These are phyloP conservation scores for Notocelia uddmanniana DNA, from an alignment of 2,888 invertebrate genomes.

Conservation along the genomic window DNA sequence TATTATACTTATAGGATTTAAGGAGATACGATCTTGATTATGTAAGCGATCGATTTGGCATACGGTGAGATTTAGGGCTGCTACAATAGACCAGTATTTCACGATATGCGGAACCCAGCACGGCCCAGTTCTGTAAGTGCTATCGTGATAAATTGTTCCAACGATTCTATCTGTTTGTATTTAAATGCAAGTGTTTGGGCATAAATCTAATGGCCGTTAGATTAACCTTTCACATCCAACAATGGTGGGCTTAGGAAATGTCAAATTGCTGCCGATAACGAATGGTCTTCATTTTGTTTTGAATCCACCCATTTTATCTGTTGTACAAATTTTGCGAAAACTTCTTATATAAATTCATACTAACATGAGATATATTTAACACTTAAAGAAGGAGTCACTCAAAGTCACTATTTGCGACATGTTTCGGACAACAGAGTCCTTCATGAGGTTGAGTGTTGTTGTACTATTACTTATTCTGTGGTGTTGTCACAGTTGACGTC, in stretches of 20 bases:
- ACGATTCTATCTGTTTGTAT: constrained; percentile 53
- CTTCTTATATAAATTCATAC: no score
- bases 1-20: not conserved
- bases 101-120: constrained; percentile 63
- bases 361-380: no score
- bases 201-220: constrained; percentile 40
- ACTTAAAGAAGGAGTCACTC: no score
- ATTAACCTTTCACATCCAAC: constrained; percentile 46
- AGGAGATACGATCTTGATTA: constrained; percentile 26
- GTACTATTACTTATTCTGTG: no score
- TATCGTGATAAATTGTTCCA: constrained; percentile 59
- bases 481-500: no score
- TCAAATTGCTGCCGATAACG: constrained; percentile 28
- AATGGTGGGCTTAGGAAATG: constrained; percentile 29
- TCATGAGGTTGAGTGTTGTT: no score
- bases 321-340: not conserved
- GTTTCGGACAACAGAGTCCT: no score
- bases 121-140: constrained; percentile 59
- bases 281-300: not conserved
- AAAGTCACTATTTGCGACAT: no score
- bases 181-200: constrained; percentile 44
- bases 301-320: not conserved
- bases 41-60: constrained; percentile 57
- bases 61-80: constrained; percentile 68
- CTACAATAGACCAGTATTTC: constrained; percentile 66